Evolutionary conservation across 2,797 vertebrate species (phyloP).

Genomic region (Schizopygopsis malacanthus): DNA sequence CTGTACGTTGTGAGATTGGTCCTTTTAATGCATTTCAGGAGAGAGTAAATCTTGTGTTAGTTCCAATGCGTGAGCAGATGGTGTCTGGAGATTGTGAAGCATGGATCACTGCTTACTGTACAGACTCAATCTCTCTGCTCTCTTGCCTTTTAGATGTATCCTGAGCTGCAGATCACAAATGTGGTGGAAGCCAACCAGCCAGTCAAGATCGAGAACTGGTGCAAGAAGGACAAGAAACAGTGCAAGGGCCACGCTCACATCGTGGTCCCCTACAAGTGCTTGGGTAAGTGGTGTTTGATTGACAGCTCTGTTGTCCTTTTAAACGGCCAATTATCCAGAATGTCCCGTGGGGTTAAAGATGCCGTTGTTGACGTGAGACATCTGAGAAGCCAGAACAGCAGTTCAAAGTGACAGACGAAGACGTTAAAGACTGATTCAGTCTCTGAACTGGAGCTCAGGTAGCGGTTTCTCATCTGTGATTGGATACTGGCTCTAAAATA

Average conservation of each 20-base stretch:
- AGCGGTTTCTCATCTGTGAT: neutral
- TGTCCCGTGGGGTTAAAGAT: neutral
- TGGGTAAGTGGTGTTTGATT: slow-evolving; percentile 82
- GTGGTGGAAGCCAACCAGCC: slow-evolving; percentile 95
- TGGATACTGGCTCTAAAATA: neutral
- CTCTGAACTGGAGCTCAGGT: slow-evolving; percentile 8
- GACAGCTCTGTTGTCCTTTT: slow-evolving; percentile 20
- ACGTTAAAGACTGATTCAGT: slow-evolving; percentile 4
- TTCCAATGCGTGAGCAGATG: slow-evolving; percentile 69
- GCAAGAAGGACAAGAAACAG: slow-evolving; percentile 90
- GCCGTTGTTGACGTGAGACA: slow-evolving; percentile 31
- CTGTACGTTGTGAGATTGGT: slow-evolving; percentile 10
- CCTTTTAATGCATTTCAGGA: slow-evolving; percentile 69
- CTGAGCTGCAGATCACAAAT: slow-evolving; percentile 94
- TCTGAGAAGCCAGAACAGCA: neutral
- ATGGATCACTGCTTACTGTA: slow-evolving; percentile 61
- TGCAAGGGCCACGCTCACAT: slow-evolving; percentile 90
- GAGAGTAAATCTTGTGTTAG: slow-evolving; percentile 65
- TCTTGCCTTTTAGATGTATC: slow-evolving; percentile 86
- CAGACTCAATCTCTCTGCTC: slow-evolving; percentile 50
- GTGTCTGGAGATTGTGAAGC: slow-evolving; percentile 62
- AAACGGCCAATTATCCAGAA: neutral
- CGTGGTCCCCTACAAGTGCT: slow-evolving; percentile 94
- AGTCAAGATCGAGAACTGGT: slow-evolving; percentile 93
- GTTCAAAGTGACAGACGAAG: neutral